phyloP scores from a whole-genome alignment of 2,113 vertebrate species.

The Spheniscus mendiculus region DNA sequence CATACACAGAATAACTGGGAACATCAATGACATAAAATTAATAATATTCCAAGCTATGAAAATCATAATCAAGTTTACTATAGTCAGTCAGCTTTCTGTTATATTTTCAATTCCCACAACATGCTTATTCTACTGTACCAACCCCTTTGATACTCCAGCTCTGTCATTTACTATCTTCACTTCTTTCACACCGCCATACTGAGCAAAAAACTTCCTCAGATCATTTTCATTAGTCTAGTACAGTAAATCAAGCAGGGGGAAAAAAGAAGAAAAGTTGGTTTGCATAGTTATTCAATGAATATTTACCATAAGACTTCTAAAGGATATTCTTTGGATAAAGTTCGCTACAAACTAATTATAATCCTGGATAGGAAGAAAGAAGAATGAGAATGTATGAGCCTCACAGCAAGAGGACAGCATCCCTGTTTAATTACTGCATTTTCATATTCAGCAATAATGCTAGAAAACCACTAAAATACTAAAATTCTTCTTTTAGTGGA shows the following conservation, averaged over 20 bases:
- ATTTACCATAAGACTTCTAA: not conserved
- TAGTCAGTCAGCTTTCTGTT: not conserved
- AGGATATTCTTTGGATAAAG: not conserved
- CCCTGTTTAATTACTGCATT: not conserved
- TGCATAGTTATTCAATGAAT: not conserved
- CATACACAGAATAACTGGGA: not conserved
- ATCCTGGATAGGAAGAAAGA: not conserved
- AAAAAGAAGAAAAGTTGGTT: not conserved
- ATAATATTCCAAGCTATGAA: not conserved
- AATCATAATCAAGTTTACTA: not conserved
- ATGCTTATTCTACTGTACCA: conserved; percentile 58
- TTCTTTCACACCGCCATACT: conserved; percentile 85
- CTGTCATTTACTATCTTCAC: conserved; percentile 89
- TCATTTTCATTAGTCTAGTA: conserved; percentile 85
- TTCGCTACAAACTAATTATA: not conserved
- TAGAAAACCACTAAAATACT: not conserved
- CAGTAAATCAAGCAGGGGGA: not conserved
- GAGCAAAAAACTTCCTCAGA: conserved; percentile 84
- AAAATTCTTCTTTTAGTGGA: not conserved
- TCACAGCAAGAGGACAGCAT: too few relatives aligned
- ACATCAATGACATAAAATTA: not conserved
- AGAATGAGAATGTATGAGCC: not conserved
- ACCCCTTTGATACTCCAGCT: conserved; percentile 87
- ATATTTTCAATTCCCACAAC: not conserved
- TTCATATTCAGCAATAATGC: not conserved